Evolutionary conservation across 2,888 invertebrate species (phyloP).

Genomic region (Aleiodes leptofemur): DNA sequence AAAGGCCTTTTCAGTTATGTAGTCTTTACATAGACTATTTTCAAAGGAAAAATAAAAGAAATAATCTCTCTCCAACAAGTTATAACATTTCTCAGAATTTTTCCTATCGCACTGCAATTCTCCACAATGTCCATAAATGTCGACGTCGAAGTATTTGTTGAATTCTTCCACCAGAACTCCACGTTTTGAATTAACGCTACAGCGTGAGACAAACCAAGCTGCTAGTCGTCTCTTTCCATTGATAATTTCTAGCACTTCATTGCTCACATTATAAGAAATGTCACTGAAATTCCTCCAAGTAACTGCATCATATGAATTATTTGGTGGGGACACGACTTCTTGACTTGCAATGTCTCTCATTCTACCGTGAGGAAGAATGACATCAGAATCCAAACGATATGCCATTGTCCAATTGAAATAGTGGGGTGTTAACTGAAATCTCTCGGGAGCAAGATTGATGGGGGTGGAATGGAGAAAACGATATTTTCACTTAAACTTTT

Average conservation of each 20-base stretch:
- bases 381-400: constrained; percentile 45
- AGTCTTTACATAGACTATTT: constrained; percentile 81
- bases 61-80: constrained; percentile 77
- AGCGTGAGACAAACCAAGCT: constrained; percentile 74
- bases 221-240: constrained; percentile 70
- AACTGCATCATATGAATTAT: constrained; percentile 4
- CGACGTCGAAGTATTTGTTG: constrained; percentile 72
- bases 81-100: constrained; percentile 69
- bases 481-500: no score
- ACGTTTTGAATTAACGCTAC: constrained; percentile 69
- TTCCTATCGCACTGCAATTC: constrained; percentile 52
- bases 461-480: constrained; percentile 19
- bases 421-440: constrained; percentile 13
- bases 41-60: constrained; percentile 83
- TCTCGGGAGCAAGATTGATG: background rate
- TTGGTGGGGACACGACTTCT: background rate
- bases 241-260: constrained; percentile 22
- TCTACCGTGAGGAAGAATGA: constrained; percentile 36
- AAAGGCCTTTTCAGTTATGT: constrained; percentile 81
- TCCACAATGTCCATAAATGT: constrained; percentile 76
- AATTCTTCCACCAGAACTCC: constrained; percentile 74
- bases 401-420: constrained; percentile 4
- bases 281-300: constrained; percentile 21
- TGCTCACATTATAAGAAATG: background rate
- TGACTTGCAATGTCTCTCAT: constrained; percentile 18